Conservation (phyloP, 2,113 vertebrate species). For the Podarcis raffonei region DNA sequence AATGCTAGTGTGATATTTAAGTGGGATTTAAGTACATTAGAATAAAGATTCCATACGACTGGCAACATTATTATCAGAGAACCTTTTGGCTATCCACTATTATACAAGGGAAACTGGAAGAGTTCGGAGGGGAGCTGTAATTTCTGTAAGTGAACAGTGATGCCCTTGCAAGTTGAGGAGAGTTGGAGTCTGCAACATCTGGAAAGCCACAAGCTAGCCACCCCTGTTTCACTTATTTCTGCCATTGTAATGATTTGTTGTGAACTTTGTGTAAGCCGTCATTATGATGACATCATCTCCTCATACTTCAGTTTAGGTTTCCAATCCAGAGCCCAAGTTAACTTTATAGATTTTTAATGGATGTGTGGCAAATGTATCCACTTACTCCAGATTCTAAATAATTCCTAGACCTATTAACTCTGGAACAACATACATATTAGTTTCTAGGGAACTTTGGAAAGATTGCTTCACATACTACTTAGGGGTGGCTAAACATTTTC, state of each 20-base stretch:
- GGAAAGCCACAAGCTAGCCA: no score
- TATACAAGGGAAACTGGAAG: not conserved
- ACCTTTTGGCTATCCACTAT: not conserved
- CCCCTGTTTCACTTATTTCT: no score
- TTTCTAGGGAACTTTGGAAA: not conserved
- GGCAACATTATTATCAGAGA: not conserved
- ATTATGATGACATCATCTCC: not conserved
- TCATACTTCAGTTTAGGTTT: not conserved
- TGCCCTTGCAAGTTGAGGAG: not conserved
- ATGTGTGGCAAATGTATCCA: not conserved
- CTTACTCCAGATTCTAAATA: not conserved
- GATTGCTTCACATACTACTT: not conserved
- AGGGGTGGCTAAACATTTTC: no score
- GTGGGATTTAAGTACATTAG: not conserved
- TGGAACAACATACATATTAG: not conserved
- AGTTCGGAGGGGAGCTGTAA: not conserved
- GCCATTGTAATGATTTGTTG: no score
- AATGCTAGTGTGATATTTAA: not conserved
- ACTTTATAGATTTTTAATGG: not conserved
- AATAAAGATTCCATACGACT: not conserved
- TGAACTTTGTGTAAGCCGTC: not conserved
- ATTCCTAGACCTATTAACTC: rapidly evolving
- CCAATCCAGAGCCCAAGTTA: not conserved
- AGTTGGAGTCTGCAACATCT: no score
- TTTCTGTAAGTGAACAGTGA: not conserved